phyloP scores from a whole-genome alignment of 2,888 invertebrate genomes.

The Lochmaea crataegi region DNA sequence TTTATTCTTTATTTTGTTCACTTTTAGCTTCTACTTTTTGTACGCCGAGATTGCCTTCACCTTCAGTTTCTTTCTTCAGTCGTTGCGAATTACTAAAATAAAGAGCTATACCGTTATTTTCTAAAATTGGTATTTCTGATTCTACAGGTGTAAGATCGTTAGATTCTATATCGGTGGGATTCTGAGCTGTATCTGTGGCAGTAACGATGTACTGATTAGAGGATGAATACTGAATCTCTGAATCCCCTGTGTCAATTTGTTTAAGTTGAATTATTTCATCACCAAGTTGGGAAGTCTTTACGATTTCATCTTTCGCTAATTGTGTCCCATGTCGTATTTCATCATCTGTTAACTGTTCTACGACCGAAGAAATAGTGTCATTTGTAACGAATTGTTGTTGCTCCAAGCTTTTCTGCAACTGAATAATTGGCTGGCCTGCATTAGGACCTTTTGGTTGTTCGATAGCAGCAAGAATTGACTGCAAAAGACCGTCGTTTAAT shows the following conservation, averaged over 20 bases:
- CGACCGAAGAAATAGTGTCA: slow-evolving; percentile 45
- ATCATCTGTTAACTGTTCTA: slow-evolving; percentile 44
- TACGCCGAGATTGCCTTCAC: slow-evolving; percentile 35
- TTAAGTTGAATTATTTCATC: slow-evolving; percentile 14
- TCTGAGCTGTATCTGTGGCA: slow-evolving; percentile 29
- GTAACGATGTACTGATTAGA: slow-evolving; percentile 37
- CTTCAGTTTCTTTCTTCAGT: slow-evolving; percentile 43
- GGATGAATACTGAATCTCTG: slow-evolving; percentile 37
- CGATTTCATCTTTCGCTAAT: slow-evolving; percentile 41
- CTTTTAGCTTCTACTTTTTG: slow-evolving; percentile 33
- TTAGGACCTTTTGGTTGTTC: slow-evolving; percentile 72
- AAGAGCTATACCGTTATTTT: slow-evolving; percentile 72
- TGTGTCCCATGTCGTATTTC: slow-evolving; percentile 44
- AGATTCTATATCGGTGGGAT: slow-evolving; percentile 34
- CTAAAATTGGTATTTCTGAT: slow-evolving; percentile 62
- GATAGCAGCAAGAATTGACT: slow-evolving; percentile 84
- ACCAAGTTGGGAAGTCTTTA: slow-evolving; percentile 33
- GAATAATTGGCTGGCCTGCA: slow-evolving; percentile 54
- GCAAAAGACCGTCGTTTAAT: slow-evolving; percentile 80
- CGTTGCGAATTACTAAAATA: slow-evolving; percentile 65
- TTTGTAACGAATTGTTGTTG: slow-evolving; percentile 48
- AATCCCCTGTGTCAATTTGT: slow-evolving; percentile 15
- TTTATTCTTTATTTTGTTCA: slow-evolving; percentile 34
- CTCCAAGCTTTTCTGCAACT: slow-evolving; percentile 55
- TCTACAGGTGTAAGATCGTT: slow-evolving; percentile 54